phyloP scores from a whole-genome alignment of 2,113 vertebrate species.

The Saccopteryx leptura region DNA sequence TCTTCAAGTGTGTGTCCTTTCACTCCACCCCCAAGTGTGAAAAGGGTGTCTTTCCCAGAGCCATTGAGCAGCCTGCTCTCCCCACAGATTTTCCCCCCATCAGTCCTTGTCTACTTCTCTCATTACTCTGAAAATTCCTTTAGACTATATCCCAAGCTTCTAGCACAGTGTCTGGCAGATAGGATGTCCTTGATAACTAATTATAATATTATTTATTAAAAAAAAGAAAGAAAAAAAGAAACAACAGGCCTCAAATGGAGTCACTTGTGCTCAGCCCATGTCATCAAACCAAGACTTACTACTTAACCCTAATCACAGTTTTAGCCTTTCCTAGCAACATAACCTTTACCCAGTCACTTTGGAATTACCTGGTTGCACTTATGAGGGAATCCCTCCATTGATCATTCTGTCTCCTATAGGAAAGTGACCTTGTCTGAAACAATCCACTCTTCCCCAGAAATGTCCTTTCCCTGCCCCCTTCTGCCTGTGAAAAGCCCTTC shows the following conservation, averaged over 20 bases:
- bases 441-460: background rate
- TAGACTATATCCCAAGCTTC: background rate
- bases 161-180: background rate
- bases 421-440: background rate
- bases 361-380: background rate
- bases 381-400: background rate
- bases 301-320: background rate
- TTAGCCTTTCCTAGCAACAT: background rate
- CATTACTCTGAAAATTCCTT: background rate
- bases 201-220: background rate
- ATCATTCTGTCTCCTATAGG: background rate
- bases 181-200: background rate
- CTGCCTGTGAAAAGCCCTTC: background rate
- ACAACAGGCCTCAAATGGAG: background rate
- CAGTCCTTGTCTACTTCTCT: background rate
- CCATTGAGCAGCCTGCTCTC: background rate
- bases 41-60: background rate
- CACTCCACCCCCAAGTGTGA: background rate
- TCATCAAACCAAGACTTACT: background rate
- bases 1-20: background rate
- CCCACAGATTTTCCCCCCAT: background rate
- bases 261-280: background rate
- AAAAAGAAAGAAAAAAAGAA: background rate
- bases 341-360: background rate
- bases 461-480: background rate